A percentile compares a stretch with the other conserved stretches of the same genome.
Conservation (phyloP, 2,113 vertebrate genomes). For the Protobothrops mucrosquamatus region DNA sequence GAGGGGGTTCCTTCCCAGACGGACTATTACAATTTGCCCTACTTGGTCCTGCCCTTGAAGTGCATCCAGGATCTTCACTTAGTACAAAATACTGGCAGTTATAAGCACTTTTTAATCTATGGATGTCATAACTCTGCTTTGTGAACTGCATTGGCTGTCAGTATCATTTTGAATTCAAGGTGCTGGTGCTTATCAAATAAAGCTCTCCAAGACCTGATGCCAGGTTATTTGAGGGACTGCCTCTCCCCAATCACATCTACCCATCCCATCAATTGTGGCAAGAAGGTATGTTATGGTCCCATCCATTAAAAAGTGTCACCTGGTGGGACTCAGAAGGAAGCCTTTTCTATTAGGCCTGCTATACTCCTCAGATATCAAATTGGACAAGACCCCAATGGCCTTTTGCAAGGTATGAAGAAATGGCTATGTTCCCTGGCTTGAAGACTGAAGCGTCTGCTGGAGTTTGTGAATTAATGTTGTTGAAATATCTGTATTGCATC, state of each 20-base stretch:
- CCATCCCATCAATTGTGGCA: neutral
- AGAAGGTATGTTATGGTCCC: neutral
- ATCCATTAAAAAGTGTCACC: neutral
- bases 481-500: neutral
- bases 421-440: neutral
- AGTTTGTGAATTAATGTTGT: neutral
- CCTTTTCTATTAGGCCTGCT: neutral
- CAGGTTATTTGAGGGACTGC: neutral
- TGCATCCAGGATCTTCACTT: neutral
- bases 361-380: neutral
- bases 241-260: neutral
- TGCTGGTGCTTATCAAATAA: neutral
- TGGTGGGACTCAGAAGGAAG: neutral
- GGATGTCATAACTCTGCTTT: neutral
- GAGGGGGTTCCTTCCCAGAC: neutral
- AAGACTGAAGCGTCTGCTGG: neutral
- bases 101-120: neutral
- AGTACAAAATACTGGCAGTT: neutral
- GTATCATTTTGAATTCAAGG: neutral
- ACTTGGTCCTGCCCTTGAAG: neutral
- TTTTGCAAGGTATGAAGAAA: neutral
- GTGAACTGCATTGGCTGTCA: neutral
- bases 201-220: neutral
- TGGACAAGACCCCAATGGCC: neutral
- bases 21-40: neutral